Evolutionary conservation across 1,140 invertebrate genomes (phyloP), one percentile per base, ranked within the genome.

Genomic region (Papilio dardanus): DNA sequence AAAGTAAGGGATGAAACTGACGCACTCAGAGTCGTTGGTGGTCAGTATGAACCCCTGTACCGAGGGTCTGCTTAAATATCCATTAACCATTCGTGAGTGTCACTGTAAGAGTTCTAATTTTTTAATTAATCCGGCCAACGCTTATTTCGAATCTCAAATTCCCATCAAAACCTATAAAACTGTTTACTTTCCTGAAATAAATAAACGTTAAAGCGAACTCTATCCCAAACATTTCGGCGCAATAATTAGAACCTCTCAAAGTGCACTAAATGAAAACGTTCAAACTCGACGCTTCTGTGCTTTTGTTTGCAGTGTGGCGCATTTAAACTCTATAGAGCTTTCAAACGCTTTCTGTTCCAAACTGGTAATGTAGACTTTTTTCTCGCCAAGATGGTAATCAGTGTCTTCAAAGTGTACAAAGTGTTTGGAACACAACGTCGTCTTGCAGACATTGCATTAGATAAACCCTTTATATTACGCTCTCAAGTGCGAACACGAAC

Each of bases 271-370:
- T 35, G 35, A 40, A 35, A 69, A 40, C 67, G 67, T 69, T 69
- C 19, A 69, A 42, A 69, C 19, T 69, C 35, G 35, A 24, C 35
- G 19, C 35, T 69, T 19, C 67, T 33, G 30, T 35, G 19, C 67
- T 69, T 69, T 69, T 69, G 67, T 69, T 69, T 69, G 67, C 19
- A 40, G n/a, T 69, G 67, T 69, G 12, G 67, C 67, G 67, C 67
- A 42, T 69, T 69, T 69, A 21, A 40, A 69, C 33, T 62, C 35
- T 40, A 24, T 19, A 40, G 33, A 40, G 31, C 33, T 69, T 69
- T 69, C 33, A 40, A 40, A 35, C n/a, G 67, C 35, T 69, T 69
- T 69, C 67, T 24, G 35, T 24, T 35, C 19, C 67, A 69, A 69
- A 40, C 67, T 69, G 35, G 67, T 40, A 40, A 42, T 40, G 67